Evolutionary conservation across 1,140 invertebrate species (phyloP).

Genomic region (Scaptomyza montana): DNA sequence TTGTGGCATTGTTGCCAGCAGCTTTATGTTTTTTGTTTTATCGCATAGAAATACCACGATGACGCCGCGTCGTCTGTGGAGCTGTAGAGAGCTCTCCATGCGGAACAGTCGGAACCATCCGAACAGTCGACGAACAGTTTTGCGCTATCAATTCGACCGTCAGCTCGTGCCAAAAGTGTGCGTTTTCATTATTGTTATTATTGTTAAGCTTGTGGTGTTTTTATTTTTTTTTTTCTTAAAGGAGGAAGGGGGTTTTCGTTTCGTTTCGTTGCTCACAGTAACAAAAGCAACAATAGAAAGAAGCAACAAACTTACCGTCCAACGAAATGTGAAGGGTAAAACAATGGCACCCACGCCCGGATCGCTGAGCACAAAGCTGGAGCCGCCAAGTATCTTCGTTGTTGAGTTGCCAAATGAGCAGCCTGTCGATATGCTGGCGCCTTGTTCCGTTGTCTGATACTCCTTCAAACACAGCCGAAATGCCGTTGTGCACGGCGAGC

Average conservation of each 20-base stretch:
- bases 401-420: slow-evolving; percentile 96
- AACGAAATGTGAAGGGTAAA: slow-evolving; percentile 94
- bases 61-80: background rate
- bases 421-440: slow-evolving; percentile 85
- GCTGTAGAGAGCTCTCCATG: slow-evolving; percentile 3
- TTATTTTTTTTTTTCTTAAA: background rate
- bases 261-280: slow-evolving; percentile 11
- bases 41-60: too few relatives aligned
- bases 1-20: slow-evolving; percentile 21
- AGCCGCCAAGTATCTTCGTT: slow-evolving; percentile 92
- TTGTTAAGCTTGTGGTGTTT: background rate
- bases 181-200: slow-evolving; percentile 13
- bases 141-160: slow-evolving; percentile 19
- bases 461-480: slow-evolving; percentile 96
- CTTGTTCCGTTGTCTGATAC: slow-evolving; percentile 91
- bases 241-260: slow-evolving; percentile 11
- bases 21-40: too few relatives aligned
- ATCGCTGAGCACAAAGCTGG: slow-evolving; percentile 93
- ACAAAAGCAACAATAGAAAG: background rate
- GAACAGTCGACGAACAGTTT: background rate
- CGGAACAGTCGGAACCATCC: slow-evolving; percentile 1
- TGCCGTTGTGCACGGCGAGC: slow-evolving; percentile 90
- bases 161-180: slow-evolving; percentile 76
- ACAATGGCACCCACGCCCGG: slow-evolving; percentile 90
- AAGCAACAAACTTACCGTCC: slow-evolving; percentile 90